phyloP scores from a whole-genome alignment of 1,140 invertebrate genomes.

The Brachionus paranguensis region DNA sequence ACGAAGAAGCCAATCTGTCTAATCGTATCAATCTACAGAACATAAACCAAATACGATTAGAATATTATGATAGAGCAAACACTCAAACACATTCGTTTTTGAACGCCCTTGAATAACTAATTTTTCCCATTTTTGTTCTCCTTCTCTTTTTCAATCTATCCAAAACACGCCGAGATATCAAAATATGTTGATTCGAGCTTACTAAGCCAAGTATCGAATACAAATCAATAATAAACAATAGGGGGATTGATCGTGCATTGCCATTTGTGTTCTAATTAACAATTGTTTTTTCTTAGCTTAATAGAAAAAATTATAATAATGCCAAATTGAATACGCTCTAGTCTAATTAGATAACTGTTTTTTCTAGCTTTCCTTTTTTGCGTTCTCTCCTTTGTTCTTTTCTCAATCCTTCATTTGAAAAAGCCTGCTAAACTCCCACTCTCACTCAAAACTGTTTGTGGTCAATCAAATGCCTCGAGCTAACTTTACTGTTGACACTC shows the following conservation, averaged over 20 bases:
- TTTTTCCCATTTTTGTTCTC: constrained; percentile 1
- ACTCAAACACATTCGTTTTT: neutral
- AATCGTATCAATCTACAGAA: neutral
- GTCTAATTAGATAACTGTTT: constrained; percentile 10
- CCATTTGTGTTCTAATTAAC: constrained; percentile 15
- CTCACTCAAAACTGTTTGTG: too few relatives aligned
- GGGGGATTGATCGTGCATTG: neutral
- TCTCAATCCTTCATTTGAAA: too few relatives aligned
- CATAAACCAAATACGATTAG: neutral
- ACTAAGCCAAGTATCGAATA: neutral
- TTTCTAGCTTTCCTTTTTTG: neutral
- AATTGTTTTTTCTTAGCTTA: neutral
- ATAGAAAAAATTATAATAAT: constrained; percentile 11
- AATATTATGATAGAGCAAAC: constrained; percentile 2
- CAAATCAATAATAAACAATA: constrained; percentile 6
- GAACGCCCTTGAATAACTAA: constrained; percentile 15
- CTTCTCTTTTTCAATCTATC: neutral
- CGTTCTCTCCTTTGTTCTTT: too few relatives aligned
- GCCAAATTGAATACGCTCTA: neutral
- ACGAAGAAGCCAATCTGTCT: neutral
- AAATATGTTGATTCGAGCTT: neutral
- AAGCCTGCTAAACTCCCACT: too few relatives aligned
- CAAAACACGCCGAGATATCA: neutral
- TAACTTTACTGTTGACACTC: too few relatives aligned
- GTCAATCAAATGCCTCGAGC: too few relatives aligned